Base-by-base conservation (phyloP, 2,888 invertebrate genomes). In the Tachina lurida region DNA sequence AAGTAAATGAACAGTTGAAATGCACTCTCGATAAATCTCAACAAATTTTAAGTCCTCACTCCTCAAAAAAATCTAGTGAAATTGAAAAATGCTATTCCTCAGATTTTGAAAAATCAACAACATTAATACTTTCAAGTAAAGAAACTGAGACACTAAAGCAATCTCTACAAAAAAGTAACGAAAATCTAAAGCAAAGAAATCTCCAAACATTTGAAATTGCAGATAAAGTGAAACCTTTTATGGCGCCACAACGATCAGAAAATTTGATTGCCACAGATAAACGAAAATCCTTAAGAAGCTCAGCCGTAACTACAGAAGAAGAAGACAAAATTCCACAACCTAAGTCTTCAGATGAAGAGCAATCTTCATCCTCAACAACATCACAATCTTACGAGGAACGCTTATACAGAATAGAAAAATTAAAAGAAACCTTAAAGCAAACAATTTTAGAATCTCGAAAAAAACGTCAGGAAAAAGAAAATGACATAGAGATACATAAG, bases 1-100 rank as follows among this genome's bases (percentile, higher is more conserved):
- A 90, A 85, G 91, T 91, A 0, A 91, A 91, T 87, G 88, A 91
- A 60, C 89, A 90, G 67, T 71, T 91, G 5, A 90, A 91, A 85
- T 86, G 84, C 22, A 89, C 89, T 0, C 84, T 90, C 2, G 88
- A 88, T 45, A 90, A 90, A 75, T 89, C 90, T 0, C 88, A 89
- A 45, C 81, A 89, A 62, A 88, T 90, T 17, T 87, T 88, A 62
- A 88, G 88, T 77, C 87, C 88, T 0, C 82, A 86, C 12, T 43
- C 49, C 3, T 56, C 65, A 5, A 76, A 79, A 79, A 83, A 68
- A 19, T 63, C 63, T 2, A 56, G 10, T 41, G 76, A 75, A 41
- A 60, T 49, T 13, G 77, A 86, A 65, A 84, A 79, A 13, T 52
- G 52, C 17, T 88, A 89, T 60, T 74, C 87, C 41, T 87, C 88